Evolutionary conservation across 2,113 vertebrate genomes (phyloP), one percentile per base, ranked within the genome.

Genomic region (Rhinopomastus cyanomelas): DNA sequence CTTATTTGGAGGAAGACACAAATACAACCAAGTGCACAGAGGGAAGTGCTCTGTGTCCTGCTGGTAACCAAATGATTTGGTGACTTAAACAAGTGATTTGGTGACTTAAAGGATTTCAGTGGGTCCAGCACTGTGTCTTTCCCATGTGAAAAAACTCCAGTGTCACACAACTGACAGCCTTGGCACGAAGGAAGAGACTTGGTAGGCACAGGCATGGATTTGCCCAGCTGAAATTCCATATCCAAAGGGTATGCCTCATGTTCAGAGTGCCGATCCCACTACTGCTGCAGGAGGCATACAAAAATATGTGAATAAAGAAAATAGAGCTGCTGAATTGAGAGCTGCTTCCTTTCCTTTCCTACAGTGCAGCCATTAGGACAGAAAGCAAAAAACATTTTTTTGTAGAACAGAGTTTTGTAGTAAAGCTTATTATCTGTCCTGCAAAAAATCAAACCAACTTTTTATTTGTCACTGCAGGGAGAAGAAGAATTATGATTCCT

Each of bases 401-500:
- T 87, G 90, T 66, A 86, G 56, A 94, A 83, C 52, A 89, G 87
- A 85, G 78, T 90, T 96, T 89, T 59, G 77, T 94, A 96, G 94
- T 90, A 94, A 95, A 96, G 95, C 96, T 96, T 96, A 95, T 96
- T 95, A 96, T 97, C 96, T 95, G 93, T 93, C 87, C 84, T 69
- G 95, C 71, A 94, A 95, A 42, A 96, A 96, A 97, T 95, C 95
- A 96, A 97, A 95, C 93, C 91, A 95, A 88, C 90, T 94, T 97
- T 97, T 96, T 96, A 93, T 96, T 96, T 97, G 95, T 96, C 92
- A 97, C 93, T 90, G 85, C 30, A 80, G 87, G 91, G 71, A 93
- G 95, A 97, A 96, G 94, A 97, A 97, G 96, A 97, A 97, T 96
- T 96, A 97, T 49, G 89, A 96, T 84, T 96, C 82, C 90, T 94